A percentile compares a stretch with the other conserved stretches of the same genome.
Evolutionary conservation across 2,888 invertebrate genomes (phyloP).

Genomic region (Leptura quadrifasciata): DNA sequence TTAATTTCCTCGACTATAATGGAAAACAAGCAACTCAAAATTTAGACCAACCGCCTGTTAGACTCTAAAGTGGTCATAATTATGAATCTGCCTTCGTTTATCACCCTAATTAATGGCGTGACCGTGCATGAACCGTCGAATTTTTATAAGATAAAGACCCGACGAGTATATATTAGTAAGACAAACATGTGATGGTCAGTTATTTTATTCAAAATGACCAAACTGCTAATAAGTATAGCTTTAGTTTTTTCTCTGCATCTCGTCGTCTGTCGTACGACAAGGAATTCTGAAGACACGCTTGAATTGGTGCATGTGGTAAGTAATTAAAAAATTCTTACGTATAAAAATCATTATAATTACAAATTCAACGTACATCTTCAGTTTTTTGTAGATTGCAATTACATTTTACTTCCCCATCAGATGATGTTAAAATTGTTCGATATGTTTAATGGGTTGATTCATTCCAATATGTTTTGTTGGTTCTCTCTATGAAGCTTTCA

Average conservation of each 20-base stretch:
- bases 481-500: too few relatives aligned
- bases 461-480: too few relatives aligned
- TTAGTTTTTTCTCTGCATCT: slow-evolving; percentile 6
- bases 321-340: slow-evolving; percentile 14
- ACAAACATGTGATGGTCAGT: slow-evolving; percentile 30
- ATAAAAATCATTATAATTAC: too few relatives aligned
- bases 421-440: too few relatives aligned
- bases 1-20: too few relatives aligned
- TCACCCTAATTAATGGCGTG: not conserved
- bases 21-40: not conserved
- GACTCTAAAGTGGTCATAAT: not conserved
- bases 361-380: too few relatives aligned
- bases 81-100: not conserved
- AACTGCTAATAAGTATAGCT: slow-evolving; percentile 25
- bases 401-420: too few relatives aligned
- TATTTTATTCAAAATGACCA: slow-evolving; percentile 43
- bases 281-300: slow-evolving; percentile 48
- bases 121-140: not conserved
- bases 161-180: slow-evolving; percentile 10
- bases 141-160: not conserved
- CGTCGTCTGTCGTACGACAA: slow-evolving; percentile 19
- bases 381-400: too few relatives aligned
- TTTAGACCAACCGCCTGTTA: not conserved
- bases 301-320: slow-evolving; percentile 62
- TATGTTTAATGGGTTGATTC: too few relatives aligned